A percentile compares a stretch with the other conserved stretches of the same genome.
Evolutionary conservation across 2,888 invertebrate species (phyloP).

Genomic region (Phorcus lineatus): DNA sequence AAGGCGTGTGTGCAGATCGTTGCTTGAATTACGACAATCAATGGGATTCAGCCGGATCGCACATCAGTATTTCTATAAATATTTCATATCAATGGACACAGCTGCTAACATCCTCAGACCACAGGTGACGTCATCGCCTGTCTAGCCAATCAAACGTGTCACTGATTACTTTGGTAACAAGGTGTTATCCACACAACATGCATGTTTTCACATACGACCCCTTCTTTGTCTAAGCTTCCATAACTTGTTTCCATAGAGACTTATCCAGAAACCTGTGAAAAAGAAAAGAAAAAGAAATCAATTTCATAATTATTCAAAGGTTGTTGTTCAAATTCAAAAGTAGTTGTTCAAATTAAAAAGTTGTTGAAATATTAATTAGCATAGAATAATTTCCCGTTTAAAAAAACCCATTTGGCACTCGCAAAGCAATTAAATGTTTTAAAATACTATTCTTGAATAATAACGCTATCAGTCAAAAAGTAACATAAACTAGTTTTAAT

Average conservation of each 20-base stretch:
- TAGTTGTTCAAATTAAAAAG: neutral
- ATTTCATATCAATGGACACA: constrained; percentile 21
- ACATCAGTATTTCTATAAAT: constrained; percentile 11
- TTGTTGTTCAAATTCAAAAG: neutral
- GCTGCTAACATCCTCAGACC: neutral
- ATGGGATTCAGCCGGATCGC: neutral
- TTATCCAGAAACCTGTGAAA: neutral
- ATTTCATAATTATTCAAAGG: neutral
- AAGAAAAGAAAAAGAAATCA: neutral
- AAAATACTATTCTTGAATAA: too few species aligned
- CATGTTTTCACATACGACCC: neutral
- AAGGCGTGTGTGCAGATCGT: constrained; percentile 12
- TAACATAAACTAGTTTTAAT: too few species aligned
- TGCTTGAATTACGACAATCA: constrained; percentile 16
- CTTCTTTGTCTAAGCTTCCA: neutral
- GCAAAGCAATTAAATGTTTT: too few species aligned
- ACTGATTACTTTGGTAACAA: constrained; percentile 1
- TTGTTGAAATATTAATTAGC: neutral
- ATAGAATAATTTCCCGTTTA: too few species aligned
- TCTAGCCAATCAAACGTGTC: neutral
- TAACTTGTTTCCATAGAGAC: constrained; percentile 1
- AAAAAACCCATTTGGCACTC: too few species aligned
- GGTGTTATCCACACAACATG: neutral
- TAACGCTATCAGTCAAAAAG: too few species aligned
- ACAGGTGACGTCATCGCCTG: neutral